A percentile compares a stretch with the other conserved stretches of the same genome.
These are phyloP conservation scores for Kryphioiulus occultus DNA, from an alignment of 2,888 invertebrate species.

Conservation along the genomic window DNA sequence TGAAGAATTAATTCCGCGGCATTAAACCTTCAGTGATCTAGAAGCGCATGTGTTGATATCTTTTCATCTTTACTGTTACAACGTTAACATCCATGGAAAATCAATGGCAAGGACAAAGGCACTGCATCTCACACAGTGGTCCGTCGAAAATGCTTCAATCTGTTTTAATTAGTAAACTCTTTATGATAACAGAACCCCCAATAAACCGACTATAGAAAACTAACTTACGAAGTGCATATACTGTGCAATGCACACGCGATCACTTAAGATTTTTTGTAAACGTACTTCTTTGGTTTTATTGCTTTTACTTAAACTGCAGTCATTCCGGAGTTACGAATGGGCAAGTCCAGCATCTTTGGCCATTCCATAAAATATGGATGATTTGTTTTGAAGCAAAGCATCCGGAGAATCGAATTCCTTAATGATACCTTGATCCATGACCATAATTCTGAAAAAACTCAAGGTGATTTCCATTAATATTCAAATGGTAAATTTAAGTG, in stretches of 20 bases:
- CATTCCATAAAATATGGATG: conserved; percentile 65
- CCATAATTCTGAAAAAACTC: conserved; percentile 60
- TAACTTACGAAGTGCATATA: not conserved
- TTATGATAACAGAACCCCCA: not conserved
- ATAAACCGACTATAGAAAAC: not conserved
- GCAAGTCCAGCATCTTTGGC: conserved; percentile 63
- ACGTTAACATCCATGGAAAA: conserved; percentile 1
- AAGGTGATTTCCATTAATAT: not conserved
- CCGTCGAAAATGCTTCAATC: not conserved
- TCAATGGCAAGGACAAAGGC: not conserved
- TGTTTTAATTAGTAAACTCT: conserved; percentile 9
- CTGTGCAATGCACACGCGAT: not conserved
- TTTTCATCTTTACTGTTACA: conserved; percentile 24
- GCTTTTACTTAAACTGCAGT: not conserved
- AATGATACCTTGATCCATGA: conserved; percentile 63
- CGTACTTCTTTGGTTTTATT: not conserved
- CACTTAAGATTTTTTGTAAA: not conserved
- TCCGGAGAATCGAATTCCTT: conserved; percentile 63
- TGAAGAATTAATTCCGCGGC: conserved; percentile 20
- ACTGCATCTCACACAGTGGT: not conserved
- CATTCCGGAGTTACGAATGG: not conserved
- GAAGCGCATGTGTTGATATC: conserved; percentile 20
- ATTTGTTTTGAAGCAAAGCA: conserved; percentile 60
- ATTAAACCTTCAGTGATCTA: conserved; percentile 32
- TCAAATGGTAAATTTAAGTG: too few species aligned